These are phyloP conservation scores for Crax fasciolata DNA, from an alignment of 2,797 vertebrate genomes.

Conservation along the genomic window DNA sequence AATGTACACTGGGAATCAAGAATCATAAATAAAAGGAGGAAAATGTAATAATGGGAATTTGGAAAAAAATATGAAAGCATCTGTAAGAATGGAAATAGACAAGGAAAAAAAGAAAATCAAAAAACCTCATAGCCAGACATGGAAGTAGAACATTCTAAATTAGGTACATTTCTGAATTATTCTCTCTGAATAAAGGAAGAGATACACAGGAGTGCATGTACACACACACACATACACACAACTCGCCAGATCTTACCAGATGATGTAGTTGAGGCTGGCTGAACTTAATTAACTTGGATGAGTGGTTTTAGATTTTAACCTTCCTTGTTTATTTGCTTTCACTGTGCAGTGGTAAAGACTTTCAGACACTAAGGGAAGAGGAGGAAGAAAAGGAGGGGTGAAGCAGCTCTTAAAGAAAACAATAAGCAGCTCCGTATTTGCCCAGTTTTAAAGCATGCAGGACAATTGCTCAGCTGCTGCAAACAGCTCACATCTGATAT, in stretches of 20 bases:
- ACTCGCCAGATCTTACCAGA: conserved; percentile 61
- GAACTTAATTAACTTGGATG: conserved; percentile 80
- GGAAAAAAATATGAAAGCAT: conserved; percentile 62
- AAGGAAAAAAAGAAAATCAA: background rate
- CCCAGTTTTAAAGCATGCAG: background rate
- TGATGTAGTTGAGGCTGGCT: conserved; percentile 71
- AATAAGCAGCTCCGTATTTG: background rate
- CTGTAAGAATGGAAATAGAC: conserved; percentile 50
- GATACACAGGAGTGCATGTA: background rate
- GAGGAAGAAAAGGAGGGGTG: background rate
- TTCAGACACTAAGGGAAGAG: conserved; percentile 57
- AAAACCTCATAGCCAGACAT: background rate
- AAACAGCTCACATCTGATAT: background rate
- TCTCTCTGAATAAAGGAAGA: conserved; percentile 11
- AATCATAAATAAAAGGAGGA: conserved; percentile 70
- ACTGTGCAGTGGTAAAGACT: conserved; percentile 66
- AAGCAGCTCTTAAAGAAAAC: background rate
- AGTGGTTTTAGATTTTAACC: conserved; percentile 75
- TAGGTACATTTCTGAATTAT: conserved; percentile 14
- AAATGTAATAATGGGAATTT: conserved; percentile 69
- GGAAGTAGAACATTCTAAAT: conserved; percentile 23
- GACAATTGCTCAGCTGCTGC: background rate
- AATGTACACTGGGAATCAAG: conserved; percentile 67
- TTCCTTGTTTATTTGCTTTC: conserved; percentile 74
- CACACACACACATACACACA: background rate